These are phyloP conservation scores for Pelvicachromis taeniatus DNA, from an alignment of 2,113 vertebrate genomes.

Conservation along the genomic window DNA sequence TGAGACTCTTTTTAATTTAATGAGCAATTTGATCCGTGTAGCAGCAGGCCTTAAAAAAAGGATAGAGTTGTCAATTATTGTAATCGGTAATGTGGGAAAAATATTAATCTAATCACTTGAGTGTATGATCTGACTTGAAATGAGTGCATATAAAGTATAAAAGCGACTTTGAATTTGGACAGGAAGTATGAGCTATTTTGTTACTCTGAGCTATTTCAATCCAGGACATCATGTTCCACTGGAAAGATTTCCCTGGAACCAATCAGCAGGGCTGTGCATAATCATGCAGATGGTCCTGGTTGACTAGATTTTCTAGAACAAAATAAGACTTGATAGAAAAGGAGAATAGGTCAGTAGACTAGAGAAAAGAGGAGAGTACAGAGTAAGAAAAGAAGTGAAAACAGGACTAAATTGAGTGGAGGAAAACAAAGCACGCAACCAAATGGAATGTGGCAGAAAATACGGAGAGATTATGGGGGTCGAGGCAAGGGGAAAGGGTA, in stretches of 20 bases:
- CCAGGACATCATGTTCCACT: constrained; percentile 46
- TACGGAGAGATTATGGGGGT: neutral
- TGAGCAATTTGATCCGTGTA: constrained; percentile 26
- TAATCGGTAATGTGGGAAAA: constrained; percentile 10
- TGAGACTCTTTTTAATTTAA: constrained; percentile 32
- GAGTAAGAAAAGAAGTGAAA: neutral
- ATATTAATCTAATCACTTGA: constrained; percentile 30
- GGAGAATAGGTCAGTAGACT: neutral
- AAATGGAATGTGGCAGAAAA: neutral
- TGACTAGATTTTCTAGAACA: constrained; percentile 42
- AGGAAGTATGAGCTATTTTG: constrained; percentile 24
- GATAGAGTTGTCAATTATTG: constrained; percentile 24
- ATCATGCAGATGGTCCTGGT: constrained; percentile 42
- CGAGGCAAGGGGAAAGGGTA: neutral
- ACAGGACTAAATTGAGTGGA: neutral
- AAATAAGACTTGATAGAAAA: constrained; percentile 9
- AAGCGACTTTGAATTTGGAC: constrained; percentile 21
- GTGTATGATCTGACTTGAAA: constrained; percentile 13
- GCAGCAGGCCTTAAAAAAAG: constrained; percentile 9
- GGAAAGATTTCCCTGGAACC: constrained; percentile 46
- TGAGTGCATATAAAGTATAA: constrained; percentile 25
- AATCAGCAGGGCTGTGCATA: constrained; percentile 42
- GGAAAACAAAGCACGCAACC: neutral
- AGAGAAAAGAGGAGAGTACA: neutral
- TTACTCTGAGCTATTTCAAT: constrained; percentile 34